Evolutionary conservation across 53 echinoderm and acorn worm genomes (phyloP), one percentile per base, ranked within the genome.

Genomic region (Echinarachnius parma): DNA sequence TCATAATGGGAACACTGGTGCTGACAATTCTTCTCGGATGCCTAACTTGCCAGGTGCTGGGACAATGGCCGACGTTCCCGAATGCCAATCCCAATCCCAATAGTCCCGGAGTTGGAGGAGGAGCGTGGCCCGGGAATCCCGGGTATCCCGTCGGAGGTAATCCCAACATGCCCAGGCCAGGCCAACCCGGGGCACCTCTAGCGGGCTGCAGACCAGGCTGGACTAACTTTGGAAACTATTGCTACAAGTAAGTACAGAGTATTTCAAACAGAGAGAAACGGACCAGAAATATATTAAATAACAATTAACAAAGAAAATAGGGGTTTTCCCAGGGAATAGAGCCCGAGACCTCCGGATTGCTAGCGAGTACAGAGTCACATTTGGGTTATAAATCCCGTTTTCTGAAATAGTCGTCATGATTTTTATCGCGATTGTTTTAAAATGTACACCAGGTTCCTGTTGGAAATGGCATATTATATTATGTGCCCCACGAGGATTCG

Each of bases 161-260:
- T 50, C 52, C 52, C 20, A 50, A 50, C 52, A 14, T 50, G 4
- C 52, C 52, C 52, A 4, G 52, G 18, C 15, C 15, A 50, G 52
- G 52, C 9, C 4, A 4, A 16, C 52, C 37, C 22, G n/a, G 24
- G 3, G 3, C 20, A 9, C 61, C 61, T 3, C 33, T 61, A 3
- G 3, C 3, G 3, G 74, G 74, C 18, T 72, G 74, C 27, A 4
- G 32, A 28, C 56, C 74, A 26, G 74, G 74, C 36, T 72, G 74
- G 74, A 57, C 74, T n/a, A 72, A 72, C 30, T 72, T 72, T 21
- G 74, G 74, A 57, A 72, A 72, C 19, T 57, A 27, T 27, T 72
- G 74, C 44, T 72, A 56, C 58, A 72, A 72, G 74, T 72, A 72
- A 72, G 74, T 72, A 4, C 8, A 13, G 13, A 39, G 7, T 39